These are phyloP conservation scores for Lepidocolaptes lacrymiger DNA, from an alignment of 2,797 vertebrate species.

Conservation along the genomic window DNA sequence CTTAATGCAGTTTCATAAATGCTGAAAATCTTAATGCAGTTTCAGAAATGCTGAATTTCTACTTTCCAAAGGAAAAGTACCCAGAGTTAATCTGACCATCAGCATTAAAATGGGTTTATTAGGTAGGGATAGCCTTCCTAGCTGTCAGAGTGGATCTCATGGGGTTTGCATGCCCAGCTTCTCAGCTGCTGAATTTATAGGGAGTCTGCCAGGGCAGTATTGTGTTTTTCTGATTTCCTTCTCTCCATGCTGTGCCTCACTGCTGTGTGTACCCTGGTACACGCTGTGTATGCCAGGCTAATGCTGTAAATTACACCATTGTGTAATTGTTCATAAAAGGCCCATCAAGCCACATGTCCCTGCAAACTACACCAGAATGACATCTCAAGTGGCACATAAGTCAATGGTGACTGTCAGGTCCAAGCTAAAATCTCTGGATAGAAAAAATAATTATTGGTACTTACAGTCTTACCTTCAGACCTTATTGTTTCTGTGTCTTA, in stretches of 20 bases:
- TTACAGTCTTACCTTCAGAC: neutral
- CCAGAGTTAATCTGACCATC: neutral
- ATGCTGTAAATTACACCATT: neutral
- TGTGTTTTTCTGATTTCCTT: neutral
- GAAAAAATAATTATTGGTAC: neutral
- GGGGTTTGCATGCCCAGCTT: neutral
- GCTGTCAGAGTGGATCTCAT: neutral
- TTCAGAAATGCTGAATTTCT: neutral
- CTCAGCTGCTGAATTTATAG: neutral
- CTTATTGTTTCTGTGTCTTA: neutral
- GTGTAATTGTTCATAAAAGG: slow-evolving; percentile 8
- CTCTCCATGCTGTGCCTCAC: neutral
- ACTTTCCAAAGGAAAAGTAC: neutral
- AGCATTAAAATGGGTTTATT: neutral
- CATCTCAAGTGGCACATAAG: neutral
- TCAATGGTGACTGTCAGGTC: neutral
- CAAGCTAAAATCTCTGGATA: neutral
- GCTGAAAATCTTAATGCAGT: neutral
- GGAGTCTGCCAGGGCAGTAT: neutral
- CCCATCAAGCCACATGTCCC: neutral
- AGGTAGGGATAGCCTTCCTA: neutral
- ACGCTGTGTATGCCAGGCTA: neutral
- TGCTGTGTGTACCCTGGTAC: neutral
- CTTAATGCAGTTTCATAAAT: neutral
- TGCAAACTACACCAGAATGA: slow-evolving; percentile 3